Percentiles rank a stretch among this genome's conserved stretches.
Conservation (phyloP, 2,113 vertebrate genomes). For the Oxyura jamaicensis region DNA sequence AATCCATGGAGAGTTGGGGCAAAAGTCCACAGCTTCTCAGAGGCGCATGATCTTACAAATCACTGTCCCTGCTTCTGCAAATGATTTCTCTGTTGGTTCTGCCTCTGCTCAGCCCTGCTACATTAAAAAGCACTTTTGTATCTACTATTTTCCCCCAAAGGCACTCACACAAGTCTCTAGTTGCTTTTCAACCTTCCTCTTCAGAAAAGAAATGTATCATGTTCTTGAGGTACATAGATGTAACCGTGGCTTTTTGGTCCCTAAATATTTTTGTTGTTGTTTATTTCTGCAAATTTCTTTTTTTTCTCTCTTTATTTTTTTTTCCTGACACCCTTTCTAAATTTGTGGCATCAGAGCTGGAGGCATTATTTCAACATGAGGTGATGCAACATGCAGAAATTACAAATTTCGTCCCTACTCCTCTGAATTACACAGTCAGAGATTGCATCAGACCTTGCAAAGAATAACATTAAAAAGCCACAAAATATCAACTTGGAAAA, state of each 20-base stretch:
- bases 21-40: background rate
- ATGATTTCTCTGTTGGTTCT: background rate
- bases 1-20: background rate
- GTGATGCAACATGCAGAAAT: background rate
- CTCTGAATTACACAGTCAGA: background rate
- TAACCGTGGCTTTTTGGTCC: background rate
- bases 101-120: background rate
- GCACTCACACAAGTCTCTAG: background rate
- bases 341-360: background rate
- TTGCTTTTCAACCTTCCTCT: background rate
- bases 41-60: accelerated
- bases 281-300: background rate
- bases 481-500: background rate
- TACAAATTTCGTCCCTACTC: background rate
- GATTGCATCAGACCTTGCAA: background rate
- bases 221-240: background rate
- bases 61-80: background rate
- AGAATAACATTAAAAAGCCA: background rate
- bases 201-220: background rate
- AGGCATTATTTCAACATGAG: background rate
- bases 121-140: background rate
- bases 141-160: background rate
- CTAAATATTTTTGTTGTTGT: background rate
- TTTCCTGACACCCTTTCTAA: background rate
- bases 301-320: background rate